A percentile compares a stretch with the other conserved stretches of the same genome.
Conservation (phyloP, 2,113 vertebrate species). For the Grallaria varia region DNA sequence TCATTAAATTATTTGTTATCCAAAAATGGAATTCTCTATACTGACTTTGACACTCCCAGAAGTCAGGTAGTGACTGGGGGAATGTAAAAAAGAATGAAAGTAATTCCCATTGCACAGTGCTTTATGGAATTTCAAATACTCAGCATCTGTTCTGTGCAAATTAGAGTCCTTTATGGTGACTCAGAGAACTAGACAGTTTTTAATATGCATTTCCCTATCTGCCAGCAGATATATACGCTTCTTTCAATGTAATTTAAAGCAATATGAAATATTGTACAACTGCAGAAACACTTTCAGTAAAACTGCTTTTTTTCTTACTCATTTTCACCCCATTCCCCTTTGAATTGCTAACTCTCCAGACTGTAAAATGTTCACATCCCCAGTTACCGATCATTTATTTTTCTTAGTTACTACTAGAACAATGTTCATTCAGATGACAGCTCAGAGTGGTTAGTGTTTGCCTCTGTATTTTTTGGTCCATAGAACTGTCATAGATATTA, state of each 20-base stretch:
- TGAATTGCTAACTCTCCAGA: background rate
- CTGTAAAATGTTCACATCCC: background rate
- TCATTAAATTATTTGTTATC: background rate
- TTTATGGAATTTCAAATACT: background rate
- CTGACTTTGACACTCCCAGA: background rate
- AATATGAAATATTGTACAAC: background rate
- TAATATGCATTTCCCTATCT: background rate
- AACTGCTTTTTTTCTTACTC: background rate
- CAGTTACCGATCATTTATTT: background rate
- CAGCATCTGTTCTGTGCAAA: background rate
- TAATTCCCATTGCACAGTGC: background rate
- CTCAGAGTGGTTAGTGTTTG: background rate
- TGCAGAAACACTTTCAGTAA: background rate
- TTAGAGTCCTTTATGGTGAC: background rate
- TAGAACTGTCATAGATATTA: background rate
- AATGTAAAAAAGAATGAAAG: background rate
- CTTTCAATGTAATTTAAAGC: background rate
- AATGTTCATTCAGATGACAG: background rate
- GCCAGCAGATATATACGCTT: background rate
- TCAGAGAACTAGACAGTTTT: background rate
- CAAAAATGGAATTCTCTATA: background rate
- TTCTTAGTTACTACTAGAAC: background rate
- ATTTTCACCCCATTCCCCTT: background rate
- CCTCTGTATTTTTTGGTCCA: background rate
- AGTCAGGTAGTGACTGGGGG: background rate